Conservation (phyloP, 2,888 invertebrate species). For the Salpingus planirostris region DNA sequence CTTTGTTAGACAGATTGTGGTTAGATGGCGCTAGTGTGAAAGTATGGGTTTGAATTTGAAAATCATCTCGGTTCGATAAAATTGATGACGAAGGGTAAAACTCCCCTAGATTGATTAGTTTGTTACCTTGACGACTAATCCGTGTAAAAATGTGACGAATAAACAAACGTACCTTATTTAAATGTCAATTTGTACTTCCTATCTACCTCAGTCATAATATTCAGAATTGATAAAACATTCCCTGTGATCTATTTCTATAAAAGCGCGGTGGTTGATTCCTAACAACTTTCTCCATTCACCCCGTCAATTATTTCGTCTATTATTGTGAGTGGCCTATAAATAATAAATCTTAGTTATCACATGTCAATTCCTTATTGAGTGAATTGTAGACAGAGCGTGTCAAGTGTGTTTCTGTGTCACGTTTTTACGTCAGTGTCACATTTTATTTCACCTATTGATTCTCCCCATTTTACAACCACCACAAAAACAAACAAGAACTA, state of each 20-base stretch:
- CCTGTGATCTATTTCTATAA: conserved; percentile 16
- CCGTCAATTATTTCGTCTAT: neutral
- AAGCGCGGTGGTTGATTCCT: conserved; percentile 2
- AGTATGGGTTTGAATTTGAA: too few species aligned
- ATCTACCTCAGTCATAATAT: conserved; percentile 12
- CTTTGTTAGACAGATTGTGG: too few species aligned
- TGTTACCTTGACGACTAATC: conserved; percentile 28
- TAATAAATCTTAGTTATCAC: neutral
- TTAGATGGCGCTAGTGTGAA: too few species aligned
- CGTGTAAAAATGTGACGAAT: conserved; percentile 28
- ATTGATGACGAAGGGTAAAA: conserved; percentile 2
- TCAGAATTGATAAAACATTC: conserved; percentile 32
- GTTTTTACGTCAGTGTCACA: too few species aligned
- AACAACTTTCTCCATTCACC: too few species aligned
- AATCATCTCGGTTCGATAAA: neutral
- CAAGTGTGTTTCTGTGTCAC: too few species aligned
- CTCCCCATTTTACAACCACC: neutral
- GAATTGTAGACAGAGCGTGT: neutral
- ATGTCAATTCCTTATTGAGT: neutral
- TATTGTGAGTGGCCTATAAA: neutral
- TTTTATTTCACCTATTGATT: neutral
- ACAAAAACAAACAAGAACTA: conserved; percentile 1
- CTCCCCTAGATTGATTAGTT: conserved; percentile 17
- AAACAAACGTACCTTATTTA: conserved; percentile 29
- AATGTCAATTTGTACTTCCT: neutral